Evolutionary conservation across 2,797 vertebrate species (phyloP), one percentile per base, ranked within the genome.

Genomic region (Stomatorhinus walkeri): DNA sequence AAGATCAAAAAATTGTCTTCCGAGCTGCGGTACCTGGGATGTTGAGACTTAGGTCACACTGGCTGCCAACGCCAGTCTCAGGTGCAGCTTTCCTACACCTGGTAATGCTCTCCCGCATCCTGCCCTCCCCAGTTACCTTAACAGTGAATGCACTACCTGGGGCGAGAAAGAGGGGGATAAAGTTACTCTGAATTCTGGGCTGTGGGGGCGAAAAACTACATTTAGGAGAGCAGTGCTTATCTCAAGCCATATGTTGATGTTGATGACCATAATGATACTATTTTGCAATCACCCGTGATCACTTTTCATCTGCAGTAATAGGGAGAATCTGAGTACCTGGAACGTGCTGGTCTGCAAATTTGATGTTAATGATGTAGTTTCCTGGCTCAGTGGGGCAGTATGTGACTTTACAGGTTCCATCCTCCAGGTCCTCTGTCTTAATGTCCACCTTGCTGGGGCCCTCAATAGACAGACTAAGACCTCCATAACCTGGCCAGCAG

Each of bases 371-470:
- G 89, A 95, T 95, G 88, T 96, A 96, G 89, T 95, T 95, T 43
- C 96, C 96, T 0, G 96, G 94, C 87, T 96, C 95, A 0, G 95
- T 95, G 59, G 96, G 96, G 87, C 94, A 95, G 93, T 96, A 96
- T 10, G 95, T 94, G 32, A 96, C 95, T 49, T 94, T 94, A 91
- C 95, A 96, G 0, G 95, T 95, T 0, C 95, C 95, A 0, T 96
- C 95, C 54, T 96, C 96, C 90, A 96, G 87, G 90, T 96, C 96
- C 85, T 96, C 95, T 0, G 95, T 95, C 90, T 94, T 94, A 89
- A 96, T 95, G 87, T 96, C 95, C 36, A 96, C 95, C 72, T 96
- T 96, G 91, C 94, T 95, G 88, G 96, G 95, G 0, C 96, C 96
- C 90, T 96, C 95, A 5, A 96, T 96, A 87, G 94, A 95, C 28